Evolutionary conservation across 2,113 vertebrate genomes (phyloP).

Genomic region (Trinectes maculatus): DNA sequence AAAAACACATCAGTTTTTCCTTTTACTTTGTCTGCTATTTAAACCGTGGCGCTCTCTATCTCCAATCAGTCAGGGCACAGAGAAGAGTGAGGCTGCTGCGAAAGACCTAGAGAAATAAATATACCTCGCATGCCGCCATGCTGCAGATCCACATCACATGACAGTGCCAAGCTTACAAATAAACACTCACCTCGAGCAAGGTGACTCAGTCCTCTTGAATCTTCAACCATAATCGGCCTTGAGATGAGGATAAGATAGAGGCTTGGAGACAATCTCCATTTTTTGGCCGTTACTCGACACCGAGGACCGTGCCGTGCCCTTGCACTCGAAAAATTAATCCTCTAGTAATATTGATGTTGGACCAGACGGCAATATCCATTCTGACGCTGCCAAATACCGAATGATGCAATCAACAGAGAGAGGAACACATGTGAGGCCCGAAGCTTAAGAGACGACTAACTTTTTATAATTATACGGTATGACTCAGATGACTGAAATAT

Average conservation of each 20-base stretch:
- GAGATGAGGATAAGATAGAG: conserved; percentile 11
- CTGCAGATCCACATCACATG: conserved; percentile 18
- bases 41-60: conserved; percentile 11
- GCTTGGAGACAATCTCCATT: conserved; percentile 24
- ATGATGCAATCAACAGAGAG: conserved; percentile 65
- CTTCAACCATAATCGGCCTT: conserved; percentile 8
- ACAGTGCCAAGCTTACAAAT: conserved; percentile 37
- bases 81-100: conserved; percentile 11
- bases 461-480: conserved; percentile 56
- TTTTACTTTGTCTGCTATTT: conserved; percentile 28
- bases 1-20: conserved; percentile 38
- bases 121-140: conserved; percentile 1
- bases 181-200: conserved; percentile 32
- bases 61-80: conserved; percentile 14
- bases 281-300: conserved; percentile 54
- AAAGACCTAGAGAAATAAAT: conserved; percentile 40
- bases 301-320: conserved; percentile 70
- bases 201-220: conserved; percentile 19
- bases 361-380: conserved; percentile 46
- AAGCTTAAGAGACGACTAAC: conserved; percentile 47
- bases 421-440: conserved; percentile 35
- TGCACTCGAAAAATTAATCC: conserved; percentile 58
- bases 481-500: conserved; percentile 58
- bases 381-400: conserved; percentile 63
- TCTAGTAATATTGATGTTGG: conserved; percentile 80